Base-by-base conservation (phyloP, 2,113 vertebrate species). In the Noturus placidus region DNA sequence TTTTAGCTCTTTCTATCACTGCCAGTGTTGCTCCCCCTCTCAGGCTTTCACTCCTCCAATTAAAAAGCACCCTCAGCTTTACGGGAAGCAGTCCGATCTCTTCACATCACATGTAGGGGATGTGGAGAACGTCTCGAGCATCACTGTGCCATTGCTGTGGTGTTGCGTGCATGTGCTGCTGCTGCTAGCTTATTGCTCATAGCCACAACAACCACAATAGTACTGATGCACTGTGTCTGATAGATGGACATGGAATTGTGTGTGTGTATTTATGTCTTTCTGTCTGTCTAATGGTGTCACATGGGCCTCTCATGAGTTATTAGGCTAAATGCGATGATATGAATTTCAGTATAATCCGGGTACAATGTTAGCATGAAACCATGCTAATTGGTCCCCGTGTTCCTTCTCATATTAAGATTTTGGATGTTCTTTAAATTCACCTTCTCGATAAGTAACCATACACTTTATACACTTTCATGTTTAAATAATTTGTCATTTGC, bases 1-100 rank as follows among this genome's bases (percentile, higher is more conserved):
- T 79, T 88, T 87, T 35, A 88, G 85, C 6, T 30, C 74, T 89
- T 89, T 89, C 86, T 90, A 86, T 90, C 88, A 84, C 85, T 89
- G 80, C 77, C 76, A 88, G 25, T 88, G 87, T 87, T 77, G 82
- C 69, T 65, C 25, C 67, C 57, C 25, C 84, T 46, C 38, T 83
- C 84, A 84, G 54, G 56, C 52, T 83, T 82, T 61, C 80, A 33
- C 82, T 56, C 33, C 57, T 84, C 46, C 52, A 38, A 83, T 78
- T 74, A 57, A 52, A 87, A 89, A 30, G 50, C 70, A 79, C 8
- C 20, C 56, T 57, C 42, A n/a, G 46, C 57, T 72, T 88, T 81
- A 25, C 19, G 14, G 25, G 72, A 87, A 67, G 52, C 57, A 30
- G 69, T 85, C 83, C 20, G 61, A 80, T 69, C 42, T 1, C 69